phyloP scores from a whole-genome alignment of 35 echinoderm and acorn worm species.

The Heliocidaris tuberculata region DNA sequence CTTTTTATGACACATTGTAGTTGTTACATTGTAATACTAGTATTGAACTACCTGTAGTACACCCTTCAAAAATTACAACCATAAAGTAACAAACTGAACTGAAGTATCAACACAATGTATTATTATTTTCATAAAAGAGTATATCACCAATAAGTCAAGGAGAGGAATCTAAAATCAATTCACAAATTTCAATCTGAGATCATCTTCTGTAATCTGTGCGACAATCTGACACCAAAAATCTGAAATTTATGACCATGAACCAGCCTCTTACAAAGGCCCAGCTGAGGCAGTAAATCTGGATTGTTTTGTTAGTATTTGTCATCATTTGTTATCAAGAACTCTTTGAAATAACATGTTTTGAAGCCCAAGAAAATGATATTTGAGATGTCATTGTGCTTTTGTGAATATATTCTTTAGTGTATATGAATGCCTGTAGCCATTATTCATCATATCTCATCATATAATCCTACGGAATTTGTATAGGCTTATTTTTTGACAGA shows the following conservation, averaged over 20 bases:
- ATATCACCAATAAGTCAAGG: neutral
- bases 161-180: neutral
- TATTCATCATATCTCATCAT: neutral
- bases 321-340: neutral
- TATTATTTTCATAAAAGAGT: too few relatives aligned
- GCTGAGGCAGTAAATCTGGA: neutral
- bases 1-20: too few relatives aligned
- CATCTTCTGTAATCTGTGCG: neutral
- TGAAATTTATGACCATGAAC: neutral
- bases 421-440: neutral
- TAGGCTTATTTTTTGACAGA: neutral
- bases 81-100: too few relatives aligned
- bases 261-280: neutral
- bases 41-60: too few relatives aligned
- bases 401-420: neutral
- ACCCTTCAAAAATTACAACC: too few relatives aligned
- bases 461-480: neutral
- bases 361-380: neutral
- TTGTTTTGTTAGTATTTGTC: constrained; percentile 13
- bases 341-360: neutral
- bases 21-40: too few relatives aligned
- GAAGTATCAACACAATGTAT: neutral
- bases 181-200: neutral
- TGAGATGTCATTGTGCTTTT: neutral
- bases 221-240: neutral